Evolutionary conservation across 2,888 invertebrate genomes (phyloP).

Genomic region (Apamea sordens): DNA sequence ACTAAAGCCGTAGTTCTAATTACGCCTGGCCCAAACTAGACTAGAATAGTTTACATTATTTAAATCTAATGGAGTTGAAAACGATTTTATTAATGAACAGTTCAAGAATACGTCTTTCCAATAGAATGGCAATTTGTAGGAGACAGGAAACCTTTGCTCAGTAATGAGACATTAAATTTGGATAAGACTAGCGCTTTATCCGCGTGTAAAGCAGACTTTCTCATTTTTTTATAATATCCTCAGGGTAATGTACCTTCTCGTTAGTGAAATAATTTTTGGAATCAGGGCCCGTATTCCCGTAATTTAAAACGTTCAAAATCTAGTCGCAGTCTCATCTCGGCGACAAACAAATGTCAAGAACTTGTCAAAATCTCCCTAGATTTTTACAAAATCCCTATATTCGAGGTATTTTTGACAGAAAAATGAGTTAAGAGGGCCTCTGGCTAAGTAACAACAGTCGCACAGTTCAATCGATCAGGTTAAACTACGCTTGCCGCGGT

Average conservation of each 20-base stretch:
- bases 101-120: not conserved
- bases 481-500: too few relatives aligned
- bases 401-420: too few relatives aligned
- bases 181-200: not conserved
- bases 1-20: conserved; percentile 25
- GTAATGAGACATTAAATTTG: not conserved
- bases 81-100: conserved; percentile 9
- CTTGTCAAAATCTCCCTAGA: too few relatives aligned
- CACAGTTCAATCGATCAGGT: too few relatives aligned
- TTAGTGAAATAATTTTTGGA: not conserved
- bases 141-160: not conserved
- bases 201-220: not conserved
- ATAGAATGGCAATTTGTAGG: not conserved
- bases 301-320: too few relatives aligned
- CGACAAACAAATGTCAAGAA: too few relatives aligned
- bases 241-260: not conserved
- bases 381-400: too few relatives aligned
- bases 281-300: too few relatives aligned
- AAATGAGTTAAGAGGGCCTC: too few relatives aligned
- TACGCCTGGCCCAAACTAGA: conserved; percentile 18
- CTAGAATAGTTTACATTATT: conserved; percentile 15
- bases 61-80: conserved; percentile 26
- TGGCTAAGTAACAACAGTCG: too few relatives aligned
- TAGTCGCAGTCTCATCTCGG: too few relatives aligned
- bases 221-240: not conserved